Percentiles rank a stretch among this genome's conserved stretches.
Evolutionary conservation across 2,797 vertebrate species (phyloP).

Genomic region (Hemitrygon akajei): DNA sequence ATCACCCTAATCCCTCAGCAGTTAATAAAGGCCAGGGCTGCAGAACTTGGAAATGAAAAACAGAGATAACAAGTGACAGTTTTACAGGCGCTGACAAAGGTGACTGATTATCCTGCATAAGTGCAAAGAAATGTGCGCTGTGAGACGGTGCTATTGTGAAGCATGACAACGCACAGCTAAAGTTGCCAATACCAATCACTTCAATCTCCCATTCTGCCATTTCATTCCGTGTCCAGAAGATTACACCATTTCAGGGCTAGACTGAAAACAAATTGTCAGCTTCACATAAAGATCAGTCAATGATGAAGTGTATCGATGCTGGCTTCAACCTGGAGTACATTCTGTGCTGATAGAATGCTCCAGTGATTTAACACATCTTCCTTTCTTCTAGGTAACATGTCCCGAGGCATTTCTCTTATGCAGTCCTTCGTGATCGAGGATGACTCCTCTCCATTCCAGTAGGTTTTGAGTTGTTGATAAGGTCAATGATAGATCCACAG

Average conservation of each 20-base stretch:
- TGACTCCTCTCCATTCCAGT: no score
- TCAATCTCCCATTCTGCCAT: background rate
- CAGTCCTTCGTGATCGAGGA: no score
- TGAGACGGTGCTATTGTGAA: background rate
- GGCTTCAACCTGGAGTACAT: background rate
- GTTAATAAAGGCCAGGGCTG: conserved; percentile 8
- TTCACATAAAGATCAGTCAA: background rate
- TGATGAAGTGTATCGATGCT: background rate
- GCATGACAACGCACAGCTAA: background rate
- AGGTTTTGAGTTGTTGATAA: no score
- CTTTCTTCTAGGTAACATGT: no score
- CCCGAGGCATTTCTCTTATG: no score
- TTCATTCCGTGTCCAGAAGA: background rate
- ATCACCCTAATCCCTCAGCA: conserved; percentile 11
- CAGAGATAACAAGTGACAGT: conserved; percentile 30
- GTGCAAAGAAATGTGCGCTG: background rate
- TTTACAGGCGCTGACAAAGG: conserved; percentile 17
- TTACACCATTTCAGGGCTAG: background rate
- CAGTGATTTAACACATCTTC: no score
- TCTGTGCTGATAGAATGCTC: background rate
- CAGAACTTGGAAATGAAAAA: conserved; percentile 10
- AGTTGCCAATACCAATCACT: background rate
- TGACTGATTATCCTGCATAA: conserved; percentile 6
- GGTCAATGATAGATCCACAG: no score
- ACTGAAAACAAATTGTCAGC: background rate